Evolutionary conservation across 2,113 vertebrate species (phyloP).

Genomic region (Channa argus): DNA sequence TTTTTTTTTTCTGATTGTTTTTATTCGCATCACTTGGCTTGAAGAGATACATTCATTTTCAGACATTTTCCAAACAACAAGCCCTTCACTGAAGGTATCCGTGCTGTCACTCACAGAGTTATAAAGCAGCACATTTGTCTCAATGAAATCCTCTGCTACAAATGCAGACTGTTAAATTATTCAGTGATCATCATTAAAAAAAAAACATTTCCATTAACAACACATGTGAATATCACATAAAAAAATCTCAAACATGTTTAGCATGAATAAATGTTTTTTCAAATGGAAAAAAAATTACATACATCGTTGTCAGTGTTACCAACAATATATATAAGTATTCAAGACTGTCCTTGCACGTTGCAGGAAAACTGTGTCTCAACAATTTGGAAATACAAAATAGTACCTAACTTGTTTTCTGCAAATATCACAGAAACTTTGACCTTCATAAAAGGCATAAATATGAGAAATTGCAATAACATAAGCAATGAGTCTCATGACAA

Average conservation of each 20-base stretch:
- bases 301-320: conserved; percentile 15
- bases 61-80: conserved; percentile 39
- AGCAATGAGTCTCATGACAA: no score
- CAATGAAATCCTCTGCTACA: conserved; percentile 38
- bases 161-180: conserved; percentile 44
- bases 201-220: conserved; percentile 12
- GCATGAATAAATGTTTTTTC: conserved; percentile 38
- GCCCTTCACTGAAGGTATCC: conserved; percentile 66
- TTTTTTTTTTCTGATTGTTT: conserved; percentile 78
- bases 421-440: conserved; percentile 48
- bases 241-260: conserved; percentile 40
- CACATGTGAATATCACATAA: conserved; percentile 40
- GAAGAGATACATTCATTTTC: conserved; percentile 75
- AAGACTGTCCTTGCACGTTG: no score
- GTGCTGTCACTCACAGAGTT: conserved; percentile 67
- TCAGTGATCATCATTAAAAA: conserved; percentile 1
- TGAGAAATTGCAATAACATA: not conserved
- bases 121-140: conserved; percentile 58
- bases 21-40: conserved; percentile 78
- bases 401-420: conserved; percentile 18
- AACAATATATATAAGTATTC: not conserved
- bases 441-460: conserved; percentile 60
- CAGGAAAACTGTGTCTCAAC: not conserved
- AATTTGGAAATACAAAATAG: conserved; percentile 14
- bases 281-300: conserved; percentile 1